These are phyloP conservation scores for Polylopha cassiicola DNA, from an alignment of 2,888 invertebrate genomes.

Conservation along the genomic window DNA sequence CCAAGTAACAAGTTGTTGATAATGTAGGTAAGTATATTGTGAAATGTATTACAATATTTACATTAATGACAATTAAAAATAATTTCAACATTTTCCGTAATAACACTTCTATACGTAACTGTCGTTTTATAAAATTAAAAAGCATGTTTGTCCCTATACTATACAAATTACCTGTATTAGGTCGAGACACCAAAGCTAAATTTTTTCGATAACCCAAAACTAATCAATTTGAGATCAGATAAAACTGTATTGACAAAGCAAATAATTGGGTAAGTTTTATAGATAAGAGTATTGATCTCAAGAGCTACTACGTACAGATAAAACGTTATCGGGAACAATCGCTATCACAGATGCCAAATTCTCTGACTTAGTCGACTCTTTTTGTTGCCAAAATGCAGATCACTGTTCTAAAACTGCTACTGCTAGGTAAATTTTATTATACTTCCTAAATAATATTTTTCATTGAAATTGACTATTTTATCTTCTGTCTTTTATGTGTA, in stretches of 20 bases:
- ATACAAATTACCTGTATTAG: no score
- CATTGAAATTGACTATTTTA: neutral
- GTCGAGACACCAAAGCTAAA: no score
- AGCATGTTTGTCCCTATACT: no score
- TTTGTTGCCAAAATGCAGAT: conserved; percentile 37
- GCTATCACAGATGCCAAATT: conserved; percentile 15
- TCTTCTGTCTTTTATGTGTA: neutral
- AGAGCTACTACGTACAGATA: conserved; percentile 13
- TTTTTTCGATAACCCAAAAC: no score
- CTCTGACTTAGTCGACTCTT: conserved; percentile 31
- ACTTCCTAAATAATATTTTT: conserved; percentile 1
- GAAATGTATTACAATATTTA: no score
- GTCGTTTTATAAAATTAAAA: no score
- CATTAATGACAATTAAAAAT: no score
- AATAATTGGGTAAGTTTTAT: neutral
- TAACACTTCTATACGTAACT: no score
- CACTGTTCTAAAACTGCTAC: conserved; percentile 25
- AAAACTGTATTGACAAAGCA: neutral
- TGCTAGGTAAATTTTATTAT: conserved; percentile 34
- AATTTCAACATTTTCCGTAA: no score
- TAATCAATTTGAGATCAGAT: neutral
- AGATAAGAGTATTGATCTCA: conserved; percentile 14
- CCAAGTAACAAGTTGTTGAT: neutral
- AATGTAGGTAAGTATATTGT: no score
- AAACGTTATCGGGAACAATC: conserved; percentile 7